Conservation (phyloP, 2,888 invertebrate species). For the Sylvicola cinctus region DNA sequence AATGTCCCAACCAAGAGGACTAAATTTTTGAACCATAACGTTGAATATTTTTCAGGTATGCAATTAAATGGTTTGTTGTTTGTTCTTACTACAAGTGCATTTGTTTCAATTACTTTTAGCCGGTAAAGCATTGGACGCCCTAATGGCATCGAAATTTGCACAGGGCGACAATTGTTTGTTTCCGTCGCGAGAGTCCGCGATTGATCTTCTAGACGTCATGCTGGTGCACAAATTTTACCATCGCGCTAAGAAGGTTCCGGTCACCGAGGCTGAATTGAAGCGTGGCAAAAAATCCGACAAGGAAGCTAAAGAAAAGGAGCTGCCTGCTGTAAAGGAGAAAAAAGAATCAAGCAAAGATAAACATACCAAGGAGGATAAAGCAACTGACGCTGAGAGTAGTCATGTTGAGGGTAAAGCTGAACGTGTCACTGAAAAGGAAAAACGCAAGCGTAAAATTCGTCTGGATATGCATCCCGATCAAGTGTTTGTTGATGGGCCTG, state of each 20-base stretch:
- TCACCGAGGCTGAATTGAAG: conserved; percentile 44
- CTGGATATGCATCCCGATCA: conserved; percentile 97
- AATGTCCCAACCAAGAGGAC: conserved; percentile 90
- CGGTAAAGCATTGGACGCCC: conserved; percentile 74
- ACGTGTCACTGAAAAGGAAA: conserved; percentile 28
- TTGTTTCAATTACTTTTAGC: conserved; percentile 24
- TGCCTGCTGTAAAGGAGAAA: background rate
- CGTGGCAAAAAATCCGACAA: conserved; percentile 21
- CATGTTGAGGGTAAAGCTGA: conserved; percentile 30
- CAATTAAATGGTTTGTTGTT: conserved; percentile 5
- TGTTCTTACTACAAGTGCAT: background rate
- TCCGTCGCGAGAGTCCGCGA: conserved; percentile 56
- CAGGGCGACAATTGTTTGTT: conserved; percentile 56
- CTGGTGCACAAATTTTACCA: conserved; percentile 87
- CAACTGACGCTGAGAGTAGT: conserved; percentile 30
- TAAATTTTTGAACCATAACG: conserved; percentile 88
- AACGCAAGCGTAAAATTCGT: conserved; percentile 75
- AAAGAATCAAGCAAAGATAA: conserved; percentile 24
- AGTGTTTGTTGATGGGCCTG: conserved; percentile 76
- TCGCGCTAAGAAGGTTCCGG: conserved; percentile 73
- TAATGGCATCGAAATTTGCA: conserved; percentile 81
- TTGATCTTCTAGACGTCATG: conserved; percentile 65
- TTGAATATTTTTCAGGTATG: conserved; percentile 86
- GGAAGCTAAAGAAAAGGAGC: conserved; percentile 14
- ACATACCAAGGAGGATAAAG: conserved; percentile 22